These are phyloP conservation scores for Mesoclemmys tuberculata DNA, from an alignment of 2,113 vertebrate species.

Conservation along the genomic window DNA sequence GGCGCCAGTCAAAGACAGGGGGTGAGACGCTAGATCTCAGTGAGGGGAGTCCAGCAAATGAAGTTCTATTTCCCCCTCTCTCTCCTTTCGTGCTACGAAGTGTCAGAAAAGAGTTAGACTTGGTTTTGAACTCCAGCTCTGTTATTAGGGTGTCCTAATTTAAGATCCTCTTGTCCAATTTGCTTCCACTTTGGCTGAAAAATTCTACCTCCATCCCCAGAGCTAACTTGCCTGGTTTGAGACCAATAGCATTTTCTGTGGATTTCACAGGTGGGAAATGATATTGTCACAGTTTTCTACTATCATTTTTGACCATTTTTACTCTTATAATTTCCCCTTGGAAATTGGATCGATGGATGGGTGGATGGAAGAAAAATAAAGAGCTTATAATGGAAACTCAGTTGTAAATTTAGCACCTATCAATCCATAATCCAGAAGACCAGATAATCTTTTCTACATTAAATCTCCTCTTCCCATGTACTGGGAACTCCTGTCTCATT, in stretches of 20 bases:
- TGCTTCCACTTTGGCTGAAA: background rate
- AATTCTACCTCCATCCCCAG: background rate
- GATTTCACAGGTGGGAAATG: background rate
- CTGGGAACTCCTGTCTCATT: background rate
- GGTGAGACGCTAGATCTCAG: background rate
- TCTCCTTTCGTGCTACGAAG: background rate
- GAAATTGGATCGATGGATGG: background rate
- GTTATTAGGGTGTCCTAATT: background rate
- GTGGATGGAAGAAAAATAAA: background rate
- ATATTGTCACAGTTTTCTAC: background rate
- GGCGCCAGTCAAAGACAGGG: background rate
- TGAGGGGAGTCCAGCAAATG: background rate
- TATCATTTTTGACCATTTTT: background rate
- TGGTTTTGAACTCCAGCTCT: background rate
- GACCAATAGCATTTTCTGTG: background rate
- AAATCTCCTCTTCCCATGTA: background rate
- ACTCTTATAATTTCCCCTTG: background rate
- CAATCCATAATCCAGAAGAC: background rate
- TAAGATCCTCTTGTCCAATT: background rate
- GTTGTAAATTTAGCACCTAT: background rate
- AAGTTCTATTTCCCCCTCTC: background rate
- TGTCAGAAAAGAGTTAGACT: background rate
- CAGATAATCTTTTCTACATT: background rate
- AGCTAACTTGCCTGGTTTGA: background rate
- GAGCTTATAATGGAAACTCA: background rate